Evolutionary conservation across 2,113 vertebrate genomes (phyloP).

Genomic region (Apeltes quadracus): DNA sequence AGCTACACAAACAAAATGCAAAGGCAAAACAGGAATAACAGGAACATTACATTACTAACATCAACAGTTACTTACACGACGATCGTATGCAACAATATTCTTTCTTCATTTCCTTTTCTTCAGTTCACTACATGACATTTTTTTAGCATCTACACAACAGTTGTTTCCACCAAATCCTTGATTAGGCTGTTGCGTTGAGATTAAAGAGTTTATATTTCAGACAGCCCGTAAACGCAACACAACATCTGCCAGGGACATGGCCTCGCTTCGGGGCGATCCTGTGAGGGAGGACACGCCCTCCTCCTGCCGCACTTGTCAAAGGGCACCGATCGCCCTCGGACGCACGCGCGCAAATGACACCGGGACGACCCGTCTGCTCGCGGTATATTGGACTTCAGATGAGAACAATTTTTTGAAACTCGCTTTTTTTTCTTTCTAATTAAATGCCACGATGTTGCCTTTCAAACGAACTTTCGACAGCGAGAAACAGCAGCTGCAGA

Average conservation of each 20-base stretch:
- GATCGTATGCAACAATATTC: not conserved
- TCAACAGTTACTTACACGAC: not conserved
- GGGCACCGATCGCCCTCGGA: conserved; percentile 45
- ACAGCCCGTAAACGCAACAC: conserved; percentile 47
- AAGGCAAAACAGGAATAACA: not conserved
- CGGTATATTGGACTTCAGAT: not conserved
- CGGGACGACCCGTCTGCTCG: not conserved
- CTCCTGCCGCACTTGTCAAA: conserved; percentile 77
- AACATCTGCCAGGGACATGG: conserved; percentile 54
- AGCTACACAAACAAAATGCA: not conserved
- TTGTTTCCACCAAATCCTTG: not conserved
- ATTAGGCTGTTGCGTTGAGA: not conserved
- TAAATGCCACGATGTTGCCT: conserved; percentile 78
- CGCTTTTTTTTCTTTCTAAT: not conserved
- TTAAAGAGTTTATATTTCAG: not conserved
- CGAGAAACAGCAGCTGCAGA: conserved; percentile 86
- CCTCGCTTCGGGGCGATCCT: conserved; percentile 47
- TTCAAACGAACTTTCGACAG: conserved; percentile 81
- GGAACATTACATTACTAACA: too few relatives aligned
- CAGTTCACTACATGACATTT: not conserved
- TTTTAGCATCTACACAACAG: not conserved
- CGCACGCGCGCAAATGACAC: conserved; percentile 36
- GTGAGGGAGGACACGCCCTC: conserved; percentile 63
- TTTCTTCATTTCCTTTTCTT: not conserved
- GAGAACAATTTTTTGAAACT: not conserved